phyloP scores from a whole-genome alignment of 1,140 invertebrate species.

The Drosophila athabasca region DNA sequence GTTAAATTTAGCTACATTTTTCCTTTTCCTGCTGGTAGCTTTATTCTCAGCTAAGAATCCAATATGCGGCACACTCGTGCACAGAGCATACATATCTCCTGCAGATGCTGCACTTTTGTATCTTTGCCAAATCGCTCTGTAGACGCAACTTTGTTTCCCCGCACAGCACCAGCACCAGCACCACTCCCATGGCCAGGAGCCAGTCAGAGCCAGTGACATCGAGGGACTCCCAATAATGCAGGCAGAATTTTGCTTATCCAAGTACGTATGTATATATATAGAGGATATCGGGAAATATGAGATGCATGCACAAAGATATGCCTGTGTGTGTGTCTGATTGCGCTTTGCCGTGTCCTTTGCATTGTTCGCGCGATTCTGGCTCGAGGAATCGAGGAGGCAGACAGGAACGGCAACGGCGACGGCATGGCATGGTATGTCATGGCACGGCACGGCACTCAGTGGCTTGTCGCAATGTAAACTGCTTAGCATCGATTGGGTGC shows the following conservation, averaged over 20 bases:
- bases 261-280: constrained; percentile 20
- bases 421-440: background rate
- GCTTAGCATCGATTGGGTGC: constrained; percentile 71
- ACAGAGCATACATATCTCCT: too few species aligned
- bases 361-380: constrained; percentile 40
- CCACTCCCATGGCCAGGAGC: background rate
- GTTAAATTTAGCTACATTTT: too few species aligned
- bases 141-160: too few species aligned
- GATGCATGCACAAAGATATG: constrained; percentile 37
- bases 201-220: background rate
- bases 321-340: constrained; percentile 26
- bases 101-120: too few species aligned
- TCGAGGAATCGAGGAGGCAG: background rate
- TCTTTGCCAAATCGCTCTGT: background rate
- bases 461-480: constrained; percentile 65
- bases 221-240: constrained; percentile 16
- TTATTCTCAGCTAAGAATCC: too few species aligned
- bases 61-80: too few species aligned
- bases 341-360: constrained; percentile 38
- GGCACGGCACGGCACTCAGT: constrained; percentile 30
- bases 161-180: too few species aligned
- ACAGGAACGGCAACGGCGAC: background rate
- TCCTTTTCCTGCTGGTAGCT: too few species aligned
- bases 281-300: constrained; percentile 48
- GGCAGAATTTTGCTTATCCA: constrained; percentile 45